A percentile compares a stretch with the other conserved stretches of the same genome.
Evolutionary conservation across 1,140 invertebrate genomes (phyloP).

Genomic region (Hyphantria cunea): DNA sequence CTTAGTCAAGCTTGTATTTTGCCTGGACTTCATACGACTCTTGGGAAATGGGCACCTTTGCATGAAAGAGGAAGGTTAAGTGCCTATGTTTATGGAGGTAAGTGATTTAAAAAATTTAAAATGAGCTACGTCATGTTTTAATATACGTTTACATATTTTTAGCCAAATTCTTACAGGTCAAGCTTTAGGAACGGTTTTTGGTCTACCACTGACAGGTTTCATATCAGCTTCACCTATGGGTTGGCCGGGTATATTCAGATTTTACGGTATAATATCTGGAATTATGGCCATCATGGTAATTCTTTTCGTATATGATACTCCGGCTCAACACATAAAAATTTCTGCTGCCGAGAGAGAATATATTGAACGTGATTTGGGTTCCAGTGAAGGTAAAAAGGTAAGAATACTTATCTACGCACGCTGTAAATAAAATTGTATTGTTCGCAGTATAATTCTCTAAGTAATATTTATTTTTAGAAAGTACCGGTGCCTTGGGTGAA

Average conservation of each 20-base stretch:
- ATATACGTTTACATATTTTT: too few species aligned
- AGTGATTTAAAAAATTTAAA: neutral
- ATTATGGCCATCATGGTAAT: slow-evolving; percentile 49
- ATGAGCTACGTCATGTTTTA: neutral
- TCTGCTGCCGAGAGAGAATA: slow-evolving; percentile 61
- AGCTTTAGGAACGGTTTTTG: slow-evolving; percentile 85
- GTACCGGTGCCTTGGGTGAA: slow-evolving; percentile 86
- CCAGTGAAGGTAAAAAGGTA: slow-evolving; percentile 30
- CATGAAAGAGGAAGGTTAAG: slow-evolving; percentile 83
- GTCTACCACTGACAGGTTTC: slow-evolving; percentile 83
- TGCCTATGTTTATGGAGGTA: slow-evolving; percentile 84
- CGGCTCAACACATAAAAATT: slow-evolving; percentile 63
- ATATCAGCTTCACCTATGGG: slow-evolving; percentile 82
- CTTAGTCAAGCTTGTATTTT: slow-evolving; percentile 90
- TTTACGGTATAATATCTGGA: slow-evolving; percentile 62
- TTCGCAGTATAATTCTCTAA: too few species aligned
- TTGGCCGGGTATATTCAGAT: slow-evolving; percentile 82
- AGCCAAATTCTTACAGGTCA: slow-evolving; percentile 65
- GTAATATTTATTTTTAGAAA: slow-evolving; percentile 60
- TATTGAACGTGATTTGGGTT: slow-evolving; percentile 65
- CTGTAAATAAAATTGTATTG: too few species aligned
- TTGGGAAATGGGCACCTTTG: slow-evolving; percentile 90
- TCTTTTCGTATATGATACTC: slow-evolving; percentile 58
- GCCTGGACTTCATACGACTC: slow-evolving; percentile 89
- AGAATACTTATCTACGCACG: neutral